These are phyloP conservation scores for Meandrina meandrites DNA, from an alignment of 92 coral and sea anemone species.

Conservation along the genomic window DNA sequence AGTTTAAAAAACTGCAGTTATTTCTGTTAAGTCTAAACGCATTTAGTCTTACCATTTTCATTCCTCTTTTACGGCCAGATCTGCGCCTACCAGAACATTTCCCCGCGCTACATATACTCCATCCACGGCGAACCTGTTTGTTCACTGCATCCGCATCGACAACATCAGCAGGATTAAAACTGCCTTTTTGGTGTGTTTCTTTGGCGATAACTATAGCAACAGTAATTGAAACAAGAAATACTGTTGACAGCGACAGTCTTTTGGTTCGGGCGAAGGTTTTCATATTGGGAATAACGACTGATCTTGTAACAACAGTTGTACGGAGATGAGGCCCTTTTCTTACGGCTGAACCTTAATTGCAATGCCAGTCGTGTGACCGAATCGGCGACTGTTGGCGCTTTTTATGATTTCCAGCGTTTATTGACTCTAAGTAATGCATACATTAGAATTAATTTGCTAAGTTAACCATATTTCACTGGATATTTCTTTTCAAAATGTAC, in stretches of 20 bases:
- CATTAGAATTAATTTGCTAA: conserved; percentile 11
- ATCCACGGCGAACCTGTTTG: neutral
- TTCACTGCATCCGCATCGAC: neutral
- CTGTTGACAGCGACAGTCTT: neutral
- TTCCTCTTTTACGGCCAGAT: neutral
- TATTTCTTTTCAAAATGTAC: conserved; percentile 14
- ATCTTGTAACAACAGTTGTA: neutral
- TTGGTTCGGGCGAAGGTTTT: neutral
- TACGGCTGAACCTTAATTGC: neutral
- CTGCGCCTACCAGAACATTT: conserved; percentile 10
- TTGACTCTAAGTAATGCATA: conserved; percentile 34
- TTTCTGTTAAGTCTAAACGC: neutral
- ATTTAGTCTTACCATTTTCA: conserved; percentile 14
- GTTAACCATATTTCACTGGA: neutral
- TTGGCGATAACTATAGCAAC: conserved; percentile 10
- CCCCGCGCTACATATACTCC: neutral
- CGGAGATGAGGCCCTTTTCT: neutral
- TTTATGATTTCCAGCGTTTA: conserved; percentile 6
- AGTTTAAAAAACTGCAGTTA: neutral
- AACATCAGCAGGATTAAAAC: neutral
- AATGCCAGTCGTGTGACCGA: neutral
- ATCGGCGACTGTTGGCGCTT: conserved; percentile 6
- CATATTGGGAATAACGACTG: conserved; percentile 4
- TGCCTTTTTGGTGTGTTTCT: neutral
- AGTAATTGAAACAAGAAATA: conserved; percentile 5